Base-by-base conservation (phyloP, 1,140 invertebrate species). In the Metaphire vulgaris region DNA sequence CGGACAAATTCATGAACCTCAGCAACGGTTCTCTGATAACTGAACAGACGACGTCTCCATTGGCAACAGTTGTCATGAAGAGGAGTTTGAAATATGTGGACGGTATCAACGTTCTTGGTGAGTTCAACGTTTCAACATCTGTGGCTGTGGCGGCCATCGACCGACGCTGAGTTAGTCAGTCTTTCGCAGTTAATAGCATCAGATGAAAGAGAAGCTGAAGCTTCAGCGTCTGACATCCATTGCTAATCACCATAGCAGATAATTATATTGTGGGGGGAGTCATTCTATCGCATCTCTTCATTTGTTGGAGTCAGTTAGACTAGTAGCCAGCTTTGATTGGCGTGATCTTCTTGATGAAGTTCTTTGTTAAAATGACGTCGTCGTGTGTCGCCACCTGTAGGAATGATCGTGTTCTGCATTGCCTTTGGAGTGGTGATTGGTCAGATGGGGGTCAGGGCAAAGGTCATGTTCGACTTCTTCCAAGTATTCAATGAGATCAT, bases 341-440 rank as follows among this genome's bases (percentile, higher is more conserved):
- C n/a, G n/a, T n/a, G n/a, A n/a, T n/a, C n/a, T n/a, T n/a, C n/a
- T n/a, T n/a, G n/a, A n/a, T n/a, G n/a, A n/a, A n/a, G n/a, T 65
- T 65, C 14, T 65, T 68, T 68, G 21, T 12, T 68, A 29, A 68
- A 15, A 29, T 68, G 31, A 1, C 31, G 28, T n/a, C n/a, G n/a
- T n/a, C n/a, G 16, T 14, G 6, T 2, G 16, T 33, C n/a, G 15
- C 79, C 2, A 14, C 81, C 81, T n/a, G 30, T 79, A 86, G 88
- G 88, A 15, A 79, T 89, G 65, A 88, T 89, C 73, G 83, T 83
- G 26, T 88, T 89, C 77, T 89, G 86, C 77, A 88, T 87, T 69
- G 83, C 84, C 1, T 88, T 89, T 81, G 89, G 89, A 41, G 85
- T 89, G 75, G 82, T 88, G 67, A 81, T 89, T 41, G 87, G 88